Base-by-base conservation (phyloP, 37 sponge, comb jelly and placozoan genomes). In the Amphimedon queenslandica region DNA sequence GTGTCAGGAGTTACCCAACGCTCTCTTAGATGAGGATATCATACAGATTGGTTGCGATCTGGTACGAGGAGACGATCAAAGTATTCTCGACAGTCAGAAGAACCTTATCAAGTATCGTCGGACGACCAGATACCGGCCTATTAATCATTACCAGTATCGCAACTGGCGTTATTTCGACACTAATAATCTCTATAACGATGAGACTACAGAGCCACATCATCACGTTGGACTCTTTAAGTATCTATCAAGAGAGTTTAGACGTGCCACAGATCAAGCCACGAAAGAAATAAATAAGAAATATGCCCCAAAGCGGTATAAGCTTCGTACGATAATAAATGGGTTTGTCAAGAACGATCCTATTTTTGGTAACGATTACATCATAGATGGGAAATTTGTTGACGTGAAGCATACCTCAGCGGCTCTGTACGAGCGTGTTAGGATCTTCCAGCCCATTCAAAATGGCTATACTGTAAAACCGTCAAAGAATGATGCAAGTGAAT, bases 311-410 rank as follows among this genome's bases (percentile, higher is more conserved):
- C 20, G n/a, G 56, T 53, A 38, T 28, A 66, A 58, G 21, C 78
- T 88, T 63, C 78, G 63, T 31, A 73, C 69, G 57, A 41, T 88
- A 20, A 34, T 78, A 13, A 74, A 73, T 69, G 89, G 89, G 0
- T 88, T 75, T 73, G 71, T 83, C 16, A 35, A 80, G 37, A 63
- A 88, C 64, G 78, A 83, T 53, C 76, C 81, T 8, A 28, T 63
- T 1, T 37, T 34, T 2, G 78, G 89, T 2, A 47, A 40, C 21
- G 84, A 88, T 43, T 88, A 83, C 57, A 81, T 88, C 0, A 2
- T 88, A 3, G 89, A 88, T 28, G 23, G 36, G 1, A 1, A 55
- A 36, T 82, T 77, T 28, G 30, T 37, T 6, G 79, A 84, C 57
- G 55, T 84, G 1, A 24, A 30, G 1, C n/a, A n/a, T n/a, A n/a